Base-by-base conservation (phyloP, 2,797 vertebrate genomes). In the Acipenser oxyrinchus region DNA sequence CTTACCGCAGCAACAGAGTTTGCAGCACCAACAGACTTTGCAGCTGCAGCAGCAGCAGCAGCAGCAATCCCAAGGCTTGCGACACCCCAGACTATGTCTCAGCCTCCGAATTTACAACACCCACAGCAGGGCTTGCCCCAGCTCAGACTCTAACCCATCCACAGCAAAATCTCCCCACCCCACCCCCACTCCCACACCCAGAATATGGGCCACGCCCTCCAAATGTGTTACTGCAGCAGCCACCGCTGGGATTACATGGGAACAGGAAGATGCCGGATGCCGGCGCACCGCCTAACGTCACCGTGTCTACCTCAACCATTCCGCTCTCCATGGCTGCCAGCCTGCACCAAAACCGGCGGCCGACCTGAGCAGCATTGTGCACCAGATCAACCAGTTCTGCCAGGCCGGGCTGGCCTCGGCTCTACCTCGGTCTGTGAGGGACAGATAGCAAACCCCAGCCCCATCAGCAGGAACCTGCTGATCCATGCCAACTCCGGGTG, bases 221-320 rank as follows among this genome's bases (percentile, higher is more conserved):
- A 59, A 75, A 79, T 76, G 75, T 90, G 67, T 86, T 89, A 73
- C 75, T 81, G 76, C 70, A 83, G 75, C 83, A 81, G 0, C 91
- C 86, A 4, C 85, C 89, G n/a, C 85, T 92, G 81, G 87, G 90
- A 81, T 88, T 92, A 77, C 93, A 89, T 68, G 90, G 92, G 79
- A 82, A 87, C 83, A 89, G 94, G 77, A 97, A 97, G 90, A 90
- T 95, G 86, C 89, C 93, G 18, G 94, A 98, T 68, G 92, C 92
- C 71, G 95, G 97, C 10, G 95, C 90, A 59, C 97, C 96, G 75
- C 96, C 97, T 75, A 99, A 99, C 82, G 95, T 99, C 90, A 98
- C 97, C 77, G 96, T 99, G 90, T 99, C 97, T 99, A 98, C 97
- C 97, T 99, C 97, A 97, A 98, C 94, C 90, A 98, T 99, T 87